Base-by-base conservation (phyloP, 2,113 vertebrate species). In the Grammomys dolichurus region DNA sequence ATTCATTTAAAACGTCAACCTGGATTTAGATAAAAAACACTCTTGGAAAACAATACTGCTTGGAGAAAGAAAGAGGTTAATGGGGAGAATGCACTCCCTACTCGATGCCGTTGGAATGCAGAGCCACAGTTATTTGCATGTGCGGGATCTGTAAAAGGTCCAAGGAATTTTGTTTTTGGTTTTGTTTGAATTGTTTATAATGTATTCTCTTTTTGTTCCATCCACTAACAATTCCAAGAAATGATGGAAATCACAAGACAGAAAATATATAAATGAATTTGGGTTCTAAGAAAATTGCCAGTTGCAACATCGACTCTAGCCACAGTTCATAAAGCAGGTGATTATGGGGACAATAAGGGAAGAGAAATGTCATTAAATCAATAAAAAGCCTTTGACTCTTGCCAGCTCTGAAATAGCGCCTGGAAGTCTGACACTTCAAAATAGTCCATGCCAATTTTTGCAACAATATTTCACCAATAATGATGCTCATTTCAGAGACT, bases 101-200 rank as follows among this genome's bases (percentile, higher is more conserved):
- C 94, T 97, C 33, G 97, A 98, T 96, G 97, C 91, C 90, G 87
- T 75, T 97, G 98, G 97, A 98, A 98, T 95, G 95, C 96, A 98
- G 98, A 97, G 94, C 96, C 96, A 96, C 89, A 96, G 97, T 95
- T 98, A 98, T 98, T 98, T 98, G 98, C 96, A 97, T 97, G 96
- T 95, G 96, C 82, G 36, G 97, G 96, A 97, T 98, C 96, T 98
- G 98, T 98, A 98, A 97, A 95, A 98, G 97, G 96, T 97, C 97
- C 98, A 98, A 98, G 96, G 82, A 98, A 98, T 98, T 98, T 98
- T 98, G 95, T 97, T 98, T 97, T 96, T 97, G 69, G 69, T 72
- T 98, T 97, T 97, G 98, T 98, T 96, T 97, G 89, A 97, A 96
- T 98, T 98, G 98, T 98, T 98, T 98, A 98, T 97, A 98, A 97